Percentiles rank a stretch among this genome's conserved stretches.
These are phyloP conservation scores for Prosapia bicincta DNA, from an alignment of 2,888 invertebrate species.

Conservation along the genomic window DNA sequence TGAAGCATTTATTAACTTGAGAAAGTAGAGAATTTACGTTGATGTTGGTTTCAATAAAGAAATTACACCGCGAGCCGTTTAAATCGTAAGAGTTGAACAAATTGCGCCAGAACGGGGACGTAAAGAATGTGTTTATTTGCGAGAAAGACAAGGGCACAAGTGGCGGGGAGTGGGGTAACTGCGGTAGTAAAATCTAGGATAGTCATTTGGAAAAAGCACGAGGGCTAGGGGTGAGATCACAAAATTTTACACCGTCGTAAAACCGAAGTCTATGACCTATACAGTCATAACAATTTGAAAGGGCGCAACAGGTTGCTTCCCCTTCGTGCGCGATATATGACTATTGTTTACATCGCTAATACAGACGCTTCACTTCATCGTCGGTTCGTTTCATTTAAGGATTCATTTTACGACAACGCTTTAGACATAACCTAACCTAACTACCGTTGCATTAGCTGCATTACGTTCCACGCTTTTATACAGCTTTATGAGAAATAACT, in stretches of 20 bases:
- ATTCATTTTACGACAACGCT: neutral
- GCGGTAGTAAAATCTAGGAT: conserved; percentile 21
- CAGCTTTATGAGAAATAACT: too few relatives aligned
- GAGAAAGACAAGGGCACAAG: conserved; percentile 11
- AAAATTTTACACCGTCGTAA: conserved; percentile 26
- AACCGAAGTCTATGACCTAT: conserved; percentile 26
- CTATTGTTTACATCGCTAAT: neutral
- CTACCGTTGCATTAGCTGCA: too few relatives aligned
- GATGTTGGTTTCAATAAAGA: too few relatives aligned
- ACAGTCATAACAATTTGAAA: conserved; percentile 25
- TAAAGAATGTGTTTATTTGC: conserved; percentile 22
- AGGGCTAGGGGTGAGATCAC: conserved; percentile 19
- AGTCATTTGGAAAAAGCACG: conserved; percentile 17
- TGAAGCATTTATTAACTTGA: too few relatives aligned
- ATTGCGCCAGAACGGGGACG: neutral
- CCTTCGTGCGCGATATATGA: neutral
- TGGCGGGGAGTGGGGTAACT: neutral
- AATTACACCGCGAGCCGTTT: too few relatives aligned
- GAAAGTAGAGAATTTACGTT: too few relatives aligned
- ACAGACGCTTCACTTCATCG: conserved; percentile 7
- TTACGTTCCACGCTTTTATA: too few relatives aligned
- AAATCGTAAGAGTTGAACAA: neutral
- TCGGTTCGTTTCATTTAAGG: neutral
- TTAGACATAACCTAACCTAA: too few relatives aligned
- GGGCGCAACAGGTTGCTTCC: conserved; percentile 15